Evolutionary conservation across 2,888 invertebrate species (phyloP), one percentile per base, ranked within the genome.

Genomic region (Nycteola revayana): DNA sequence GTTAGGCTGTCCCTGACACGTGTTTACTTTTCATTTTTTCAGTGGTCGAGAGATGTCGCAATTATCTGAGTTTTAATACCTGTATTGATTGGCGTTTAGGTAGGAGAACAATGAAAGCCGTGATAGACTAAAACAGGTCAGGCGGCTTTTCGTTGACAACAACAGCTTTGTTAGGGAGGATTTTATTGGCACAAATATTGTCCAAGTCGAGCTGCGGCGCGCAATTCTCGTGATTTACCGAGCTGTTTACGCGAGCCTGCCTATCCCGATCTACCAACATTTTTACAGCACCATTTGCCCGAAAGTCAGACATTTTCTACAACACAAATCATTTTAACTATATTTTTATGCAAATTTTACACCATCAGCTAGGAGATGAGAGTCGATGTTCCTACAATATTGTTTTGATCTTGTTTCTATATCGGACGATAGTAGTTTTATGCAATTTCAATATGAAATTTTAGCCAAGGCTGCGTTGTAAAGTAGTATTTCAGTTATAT

Each of bases 131-230:
- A 79, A 85, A 76, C 75, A 78, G 79, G 78, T 80, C 80, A 77
- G 73, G 61, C 72, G 75, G 79, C 76, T 77, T 76, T 75, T 61
- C 69, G 73, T 72, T 83, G 83, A 84, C 83, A 85, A 83, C 83
- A 84, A 84, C 81, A 85, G 80, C 81, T 82, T 84, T 84, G 83
- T 83, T 75, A 77, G 75, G 71, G 76, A 75, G 67, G 71, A 80
- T 85, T 85, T 82, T 86, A 86, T 86, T 86, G 84, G 79, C 83
- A 82, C 81, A 86, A 85, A 86, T 84, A 85, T 83, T 82, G 83
- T 79, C 76, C 75, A 80, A 81, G 79, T 77, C 72, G 76, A 76
- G 76, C 72, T 74, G 76, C 64, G 76, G 75, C 74, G 74, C 72
- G 67, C 74, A 75, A 73, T 80, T 69, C 66, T 72, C 64, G 75